These are phyloP conservation scores for Falco biarmicus DNA, from an alignment of 2,797 vertebrate genomes.

Conservation along the genomic window DNA sequence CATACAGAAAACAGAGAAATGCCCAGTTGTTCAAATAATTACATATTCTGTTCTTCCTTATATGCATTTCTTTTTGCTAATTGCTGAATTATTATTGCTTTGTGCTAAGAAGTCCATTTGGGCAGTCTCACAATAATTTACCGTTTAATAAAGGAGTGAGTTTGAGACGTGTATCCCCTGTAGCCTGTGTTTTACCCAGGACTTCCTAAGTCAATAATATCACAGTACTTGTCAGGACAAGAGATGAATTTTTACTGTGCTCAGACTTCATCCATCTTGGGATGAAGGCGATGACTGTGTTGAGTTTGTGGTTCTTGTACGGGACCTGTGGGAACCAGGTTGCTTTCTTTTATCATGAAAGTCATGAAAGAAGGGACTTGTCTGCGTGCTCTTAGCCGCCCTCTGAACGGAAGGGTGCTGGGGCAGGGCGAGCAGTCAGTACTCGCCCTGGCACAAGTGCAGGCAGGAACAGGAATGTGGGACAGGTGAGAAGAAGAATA, in stretches of 20 bases:
- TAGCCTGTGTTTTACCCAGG: neutral
- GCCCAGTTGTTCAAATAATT: neutral
- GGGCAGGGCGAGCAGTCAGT: neutral
- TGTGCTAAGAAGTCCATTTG: neutral
- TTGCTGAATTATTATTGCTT: neutral
- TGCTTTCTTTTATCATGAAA: neutral
- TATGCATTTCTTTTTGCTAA: neutral
- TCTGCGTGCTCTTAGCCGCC: neutral
- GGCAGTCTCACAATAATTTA: neutral
- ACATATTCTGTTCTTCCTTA: neutral
- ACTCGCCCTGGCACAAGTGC: neutral
- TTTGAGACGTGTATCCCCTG: neutral
- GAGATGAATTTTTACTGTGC: neutral
- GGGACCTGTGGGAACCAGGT: neutral
- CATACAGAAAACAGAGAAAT: neutral
- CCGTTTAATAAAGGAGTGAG: neutral
- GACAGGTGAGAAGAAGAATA: neutral
- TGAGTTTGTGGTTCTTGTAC: neutral
- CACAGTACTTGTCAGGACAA: neutral
- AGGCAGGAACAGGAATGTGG: neutral
- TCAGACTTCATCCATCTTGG: neutral
- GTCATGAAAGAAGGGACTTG: neutral
- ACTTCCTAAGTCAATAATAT: neutral
- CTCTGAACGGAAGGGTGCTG: accelerated
- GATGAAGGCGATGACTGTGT: neutral